Evolutionary conservation across 2,113 vertebrate genomes (phyloP).

Genomic region (Microtus richardsoni): DNA sequence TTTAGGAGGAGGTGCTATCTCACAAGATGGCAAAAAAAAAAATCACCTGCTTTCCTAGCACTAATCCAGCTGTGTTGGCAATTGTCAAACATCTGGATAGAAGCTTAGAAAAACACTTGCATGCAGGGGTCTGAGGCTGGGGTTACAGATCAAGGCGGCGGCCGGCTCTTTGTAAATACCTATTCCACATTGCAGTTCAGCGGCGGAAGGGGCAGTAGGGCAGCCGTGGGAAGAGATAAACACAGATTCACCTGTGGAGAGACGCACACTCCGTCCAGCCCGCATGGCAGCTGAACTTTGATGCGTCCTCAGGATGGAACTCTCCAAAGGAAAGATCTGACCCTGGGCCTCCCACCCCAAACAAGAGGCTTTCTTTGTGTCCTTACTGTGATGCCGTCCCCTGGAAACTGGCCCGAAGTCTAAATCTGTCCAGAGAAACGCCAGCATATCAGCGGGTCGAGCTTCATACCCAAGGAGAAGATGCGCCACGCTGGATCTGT

Average conservation of each 20-base stretch:
- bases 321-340: background rate
- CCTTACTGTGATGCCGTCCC: fast-evolving
- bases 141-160: fast-evolving
- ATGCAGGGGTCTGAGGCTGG: background rate
- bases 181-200: fast-evolving
- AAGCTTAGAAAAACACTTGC: background rate
- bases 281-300: fast-evolving
- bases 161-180: background rate
- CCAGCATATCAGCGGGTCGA: background rate
- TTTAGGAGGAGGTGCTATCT: background rate
- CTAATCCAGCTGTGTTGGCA: background rate
- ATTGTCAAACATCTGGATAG: conserved; percentile 46
- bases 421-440: background rate
- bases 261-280: fast-evolving
- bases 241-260: background rate
- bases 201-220: fast-evolving
- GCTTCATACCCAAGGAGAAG: background rate
- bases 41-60: background rate
- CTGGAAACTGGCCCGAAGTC: background rate
- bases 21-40: background rate
- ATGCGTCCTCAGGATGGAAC: background rate
- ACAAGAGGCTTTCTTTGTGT: background rate
- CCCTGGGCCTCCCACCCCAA: background rate
- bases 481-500: background rate
- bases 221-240: fast-evolving